Conservation (phyloP, 2,797 vertebrate species). For the Salarias fasciatus region DNA sequence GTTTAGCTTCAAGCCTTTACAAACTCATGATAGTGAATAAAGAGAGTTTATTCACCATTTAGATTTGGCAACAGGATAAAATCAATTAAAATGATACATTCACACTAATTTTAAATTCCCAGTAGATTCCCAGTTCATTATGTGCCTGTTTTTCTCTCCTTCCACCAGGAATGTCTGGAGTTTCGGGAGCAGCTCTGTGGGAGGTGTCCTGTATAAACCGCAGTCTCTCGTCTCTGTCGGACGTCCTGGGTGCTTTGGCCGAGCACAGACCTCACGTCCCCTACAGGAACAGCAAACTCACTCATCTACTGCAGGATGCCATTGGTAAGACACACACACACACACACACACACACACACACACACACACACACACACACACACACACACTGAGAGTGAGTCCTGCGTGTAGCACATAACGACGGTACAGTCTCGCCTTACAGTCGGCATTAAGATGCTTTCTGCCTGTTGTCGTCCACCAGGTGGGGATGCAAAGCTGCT, state of each 20-base stretch:
- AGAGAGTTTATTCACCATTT: too few relatives aligned
- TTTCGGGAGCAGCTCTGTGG: slow-evolving; percentile 82
- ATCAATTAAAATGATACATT: too few relatives aligned
- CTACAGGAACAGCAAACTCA: slow-evolving; percentile 89
- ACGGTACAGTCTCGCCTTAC: too few relatives aligned
- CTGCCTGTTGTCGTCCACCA: slow-evolving; percentile 50
- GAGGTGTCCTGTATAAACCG: slow-evolving; percentile 89
- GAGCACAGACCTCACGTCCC: slow-evolving; percentile 86
- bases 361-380: slow-evolving; percentile 6
- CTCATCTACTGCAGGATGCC: slow-evolving; percentile 87
- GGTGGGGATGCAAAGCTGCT: slow-evolving; percentile 89
- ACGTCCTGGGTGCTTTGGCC: slow-evolving; percentile 86
- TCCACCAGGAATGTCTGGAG: slow-evolving; percentile 84
- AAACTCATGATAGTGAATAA: too few relatives aligned
- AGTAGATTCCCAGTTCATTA: neutral
- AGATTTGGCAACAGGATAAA: too few relatives aligned
- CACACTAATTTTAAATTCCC: too few relatives aligned
- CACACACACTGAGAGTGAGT: neutral
- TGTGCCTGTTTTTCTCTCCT: neutral
- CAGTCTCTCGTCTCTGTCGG: slow-evolving; percentile 87
- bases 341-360: slow-evolving; percentile 4
- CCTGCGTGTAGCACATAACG: too few relatives aligned
- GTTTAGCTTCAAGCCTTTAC: too few relatives aligned
- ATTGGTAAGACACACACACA: slow-evolving; percentile 76
- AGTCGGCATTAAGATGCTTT: too few relatives aligned